Evolutionary conservation across 2,888 invertebrate species (phyloP).

Genomic region (Tubulanus polymorphus): DNA sequence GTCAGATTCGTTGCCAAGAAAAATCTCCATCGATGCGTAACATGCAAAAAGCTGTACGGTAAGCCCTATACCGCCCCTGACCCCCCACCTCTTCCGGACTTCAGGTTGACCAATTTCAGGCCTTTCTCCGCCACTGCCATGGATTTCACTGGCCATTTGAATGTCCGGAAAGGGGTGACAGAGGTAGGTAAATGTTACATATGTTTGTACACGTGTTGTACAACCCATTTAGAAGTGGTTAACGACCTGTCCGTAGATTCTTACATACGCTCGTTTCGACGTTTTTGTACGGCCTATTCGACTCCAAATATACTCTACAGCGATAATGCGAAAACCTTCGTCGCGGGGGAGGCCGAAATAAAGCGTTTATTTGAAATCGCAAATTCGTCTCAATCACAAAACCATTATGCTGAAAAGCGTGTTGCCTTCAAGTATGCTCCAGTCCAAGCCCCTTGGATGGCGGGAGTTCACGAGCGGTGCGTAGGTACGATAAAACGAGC

Average conservation of each 20-base stretch:
- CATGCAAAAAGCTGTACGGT: not conserved
- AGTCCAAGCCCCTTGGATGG: not conserved
- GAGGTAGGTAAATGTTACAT: conserved; percentile 2
- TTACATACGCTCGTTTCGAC: not conserved
- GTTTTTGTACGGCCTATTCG: not conserved
- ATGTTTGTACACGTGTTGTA: not conserved
- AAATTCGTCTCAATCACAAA: too few relatives aligned
- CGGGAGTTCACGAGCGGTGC: not conserved
- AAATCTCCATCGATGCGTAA: not conserved
- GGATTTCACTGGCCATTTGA: not conserved
- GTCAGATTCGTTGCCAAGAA: not conserved
- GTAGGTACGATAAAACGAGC: not conserved
- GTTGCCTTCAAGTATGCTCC: not conserved
- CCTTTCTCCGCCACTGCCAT: not conserved
- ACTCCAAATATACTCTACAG: not conserved
- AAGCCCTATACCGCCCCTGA: not conserved
- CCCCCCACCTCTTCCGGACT: not conserved
- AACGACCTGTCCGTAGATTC: not conserved
- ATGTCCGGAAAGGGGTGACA: not conserved
- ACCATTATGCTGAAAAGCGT: not conserved
- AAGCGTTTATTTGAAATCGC: not conserved
- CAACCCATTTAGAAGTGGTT: not conserved
- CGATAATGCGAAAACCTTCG: conserved; percentile 2
- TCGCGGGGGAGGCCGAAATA: not conserved
- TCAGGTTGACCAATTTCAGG: not conserved